phyloP scores from a whole-genome alignment of 2,888 invertebrate species.

The Cremastinae sp. region DNA sequence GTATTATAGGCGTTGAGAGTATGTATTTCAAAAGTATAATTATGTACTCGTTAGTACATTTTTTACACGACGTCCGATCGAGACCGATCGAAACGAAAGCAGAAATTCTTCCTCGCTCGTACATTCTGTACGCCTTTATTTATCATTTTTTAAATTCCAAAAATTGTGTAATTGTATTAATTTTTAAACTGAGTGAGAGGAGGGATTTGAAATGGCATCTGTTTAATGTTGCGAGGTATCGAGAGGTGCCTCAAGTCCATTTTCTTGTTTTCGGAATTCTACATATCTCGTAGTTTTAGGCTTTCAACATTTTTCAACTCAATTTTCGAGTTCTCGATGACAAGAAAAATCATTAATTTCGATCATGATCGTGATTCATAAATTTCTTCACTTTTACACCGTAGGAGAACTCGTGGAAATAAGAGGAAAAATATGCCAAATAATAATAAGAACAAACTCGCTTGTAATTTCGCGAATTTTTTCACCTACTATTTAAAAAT shows the following conservation, averaged over 20 bases:
- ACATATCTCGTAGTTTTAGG: conserved; percentile 63
- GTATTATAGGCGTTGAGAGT: conserved; percentile 54
- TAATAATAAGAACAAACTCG: not conserved
- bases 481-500: not conserved
- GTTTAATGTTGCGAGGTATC: conserved; percentile 38
- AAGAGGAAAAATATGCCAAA: not conserved
- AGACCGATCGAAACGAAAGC: conserved; percentile 5
- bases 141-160: too few relatives aligned
- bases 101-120: conserved; percentile 8
- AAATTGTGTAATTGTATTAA: too few relatives aligned
- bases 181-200: too few relatives aligned
- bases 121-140: not conserved
- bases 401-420: too few relatives aligned
- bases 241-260: conserved; percentile 58
- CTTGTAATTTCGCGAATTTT: too few relatives aligned
- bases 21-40: conserved; percentile 48
- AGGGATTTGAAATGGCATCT: conserved; percentile 52
- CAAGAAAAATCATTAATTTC: conserved; percentile 19
- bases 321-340: conserved; percentile 55
- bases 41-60: conserved; percentile 45
- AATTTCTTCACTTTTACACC: too few relatives aligned
- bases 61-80: conserved; percentile 15
- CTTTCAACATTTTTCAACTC: conserved; percentile 60
- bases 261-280: conserved; percentile 48
- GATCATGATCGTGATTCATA: not conserved